Evolutionary conservation across 2,797 vertebrate genomes (phyloP).

Genomic region (Sebastes vulpes): DNA sequence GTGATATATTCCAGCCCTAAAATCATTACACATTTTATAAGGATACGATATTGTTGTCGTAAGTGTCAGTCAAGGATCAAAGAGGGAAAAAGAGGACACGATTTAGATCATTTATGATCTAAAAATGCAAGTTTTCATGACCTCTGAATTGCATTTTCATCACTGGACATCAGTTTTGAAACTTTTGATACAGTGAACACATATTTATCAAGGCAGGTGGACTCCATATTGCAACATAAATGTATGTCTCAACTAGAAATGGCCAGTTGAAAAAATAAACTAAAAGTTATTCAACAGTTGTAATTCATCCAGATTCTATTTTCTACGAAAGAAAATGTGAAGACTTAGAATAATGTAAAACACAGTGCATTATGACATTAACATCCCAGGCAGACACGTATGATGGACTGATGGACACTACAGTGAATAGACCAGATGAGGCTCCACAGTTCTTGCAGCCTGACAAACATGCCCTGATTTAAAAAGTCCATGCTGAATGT

Average conservation of each 20-base stretch:
- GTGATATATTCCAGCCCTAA: neutral
- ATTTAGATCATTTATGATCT: neutral
- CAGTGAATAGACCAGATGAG: neutral
- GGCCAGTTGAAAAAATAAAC: neutral
- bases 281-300: neutral
- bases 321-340: neutral
- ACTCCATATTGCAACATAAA: neutral
- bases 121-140: neutral
- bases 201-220: neutral
- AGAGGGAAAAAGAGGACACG: neutral
- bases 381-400: neutral
- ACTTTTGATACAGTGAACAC: neutral
- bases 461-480: slow-evolving; percentile 33
- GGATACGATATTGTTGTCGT: too few relatives aligned
- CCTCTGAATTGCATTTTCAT: neutral
- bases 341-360: neutral
- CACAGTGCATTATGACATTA: neutral
- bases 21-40: neutral
- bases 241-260: neutral
- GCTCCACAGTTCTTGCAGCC: neutral
- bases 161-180: neutral
- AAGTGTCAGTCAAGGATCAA: neutral
- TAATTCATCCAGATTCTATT: neutral
- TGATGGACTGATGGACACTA: too few relatives aligned
- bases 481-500: slow-evolving; percentile 48